Evolutionary conservation across 2,797 vertebrate genomes (phyloP), one percentile per base, ranked within the genome.

Genomic region (Catostomus latipinnis): DNA sequence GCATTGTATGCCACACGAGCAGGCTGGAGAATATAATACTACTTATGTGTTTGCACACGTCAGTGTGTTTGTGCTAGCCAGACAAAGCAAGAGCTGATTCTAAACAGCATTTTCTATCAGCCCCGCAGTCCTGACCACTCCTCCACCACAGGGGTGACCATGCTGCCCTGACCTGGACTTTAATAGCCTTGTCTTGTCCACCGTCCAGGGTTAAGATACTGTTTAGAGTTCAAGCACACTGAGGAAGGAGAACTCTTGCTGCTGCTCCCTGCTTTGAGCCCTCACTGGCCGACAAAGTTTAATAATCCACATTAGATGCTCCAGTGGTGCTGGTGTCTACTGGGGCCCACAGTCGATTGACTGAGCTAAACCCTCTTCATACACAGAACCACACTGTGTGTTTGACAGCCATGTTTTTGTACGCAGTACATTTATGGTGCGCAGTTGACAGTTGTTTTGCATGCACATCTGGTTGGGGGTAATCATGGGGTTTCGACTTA

Each of bases 291-390:
- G 89, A 88, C 88, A 90, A 89, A 91, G 88, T 89, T 86, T 86
- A 81, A 87, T 92, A 93, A 92, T 92, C 90, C 87, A 91, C 88
- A 91, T 91, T 88, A 93, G 90, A 91, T 91, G 90, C 91, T 89
- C 78, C 46, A 83, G 82, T 89, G 76, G 86, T 88, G 85, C 87
- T 57, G 14, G 46, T 65, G 48, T 78, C 74, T 76, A 74, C 79
- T 62, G 85, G 84, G 86, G 76, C 86, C 68, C 58, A 73, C 81
- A 91, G 87, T 90, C 86, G 81, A 87, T 89, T 85, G 85, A 84
- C 84, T 89, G 91, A 88, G 91, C 89, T 90, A 89, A 91, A 90
- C 86, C 82, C 84, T 88, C 82, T 86, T 85, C 83, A 73, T 83
- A 66, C 83, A 80, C 79, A 84, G 83, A 80, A 88, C 83, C 86